A percentile compares a stretch with the other conserved stretches of the same genome.
Conservation (phyloP, 2,888 invertebrate species). For the Pycnomerus fuliginosus region DNA sequence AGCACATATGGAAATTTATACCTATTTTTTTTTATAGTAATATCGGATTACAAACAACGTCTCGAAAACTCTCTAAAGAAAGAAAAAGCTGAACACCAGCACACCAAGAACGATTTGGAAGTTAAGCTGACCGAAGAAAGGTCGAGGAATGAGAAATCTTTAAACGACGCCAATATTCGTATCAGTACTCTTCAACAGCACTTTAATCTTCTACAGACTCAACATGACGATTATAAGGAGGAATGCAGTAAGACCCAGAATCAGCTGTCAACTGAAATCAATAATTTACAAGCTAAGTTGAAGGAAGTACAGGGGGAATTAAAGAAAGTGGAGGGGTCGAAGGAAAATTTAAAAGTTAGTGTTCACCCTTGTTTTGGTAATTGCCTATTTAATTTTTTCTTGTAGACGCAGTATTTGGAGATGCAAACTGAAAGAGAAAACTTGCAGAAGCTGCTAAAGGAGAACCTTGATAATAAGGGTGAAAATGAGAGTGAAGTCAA, state of each 20-base stretch:
- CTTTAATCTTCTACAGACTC: slow-evolving; percentile 56
- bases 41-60: slow-evolving; percentile 60
- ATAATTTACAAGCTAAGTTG: slow-evolving; percentile 54
- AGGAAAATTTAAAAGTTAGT: slow-evolving; percentile 52
- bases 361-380: slow-evolving; percentile 3
- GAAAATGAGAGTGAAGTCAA: slow-evolving; percentile 41
- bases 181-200: slow-evolving; percentile 59
- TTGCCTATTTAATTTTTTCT: slow-evolving; percentile 16
- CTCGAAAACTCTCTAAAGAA: slow-evolving; percentile 59
- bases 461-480: slow-evolving; percentile 35
- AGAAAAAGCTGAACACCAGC: slow-evolving; percentile 58
- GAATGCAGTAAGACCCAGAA: slow-evolving; percentile 55
- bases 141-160: slow-evolving; percentile 54
- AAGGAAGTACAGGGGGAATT: slow-evolving; percentile 54
- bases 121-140: slow-evolving; percentile 54
- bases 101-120: slow-evolving; percentile 55
- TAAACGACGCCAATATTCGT: slow-evolving; percentile 55
- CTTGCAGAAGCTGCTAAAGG: slow-evolving; percentile 40
- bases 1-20: no score
- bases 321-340: slow-evolving; percentile 48
- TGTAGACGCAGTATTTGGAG: slow-evolving; percentile 46
- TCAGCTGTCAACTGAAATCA: slow-evolving; percentile 54
- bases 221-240: slow-evolving; percentile 56
- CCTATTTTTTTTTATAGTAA: slow-evolving; percentile 49
- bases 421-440: slow-evolving; percentile 46